These are phyloP conservation scores for Myxocyprinus asiaticus DNA, from an alignment of 2,113 vertebrate species.

Conservation along the genomic window DNA sequence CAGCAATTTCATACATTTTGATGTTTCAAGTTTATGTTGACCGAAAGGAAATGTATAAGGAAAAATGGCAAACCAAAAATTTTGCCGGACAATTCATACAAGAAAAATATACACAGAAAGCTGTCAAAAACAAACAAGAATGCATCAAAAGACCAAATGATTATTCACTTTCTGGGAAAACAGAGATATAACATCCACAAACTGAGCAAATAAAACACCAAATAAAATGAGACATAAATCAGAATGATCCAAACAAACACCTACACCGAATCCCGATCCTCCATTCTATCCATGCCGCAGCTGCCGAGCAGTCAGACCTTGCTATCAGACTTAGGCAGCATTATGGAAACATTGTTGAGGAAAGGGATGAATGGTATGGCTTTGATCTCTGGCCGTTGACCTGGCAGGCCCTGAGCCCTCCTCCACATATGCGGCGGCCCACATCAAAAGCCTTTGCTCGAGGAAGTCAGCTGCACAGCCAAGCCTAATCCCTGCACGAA, in stretches of 20 bases:
- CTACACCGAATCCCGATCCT: not conserved
- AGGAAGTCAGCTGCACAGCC: constrained; percentile 28
- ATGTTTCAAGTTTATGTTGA: not conserved
- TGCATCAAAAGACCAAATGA: no score
- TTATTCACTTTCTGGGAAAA: no score
- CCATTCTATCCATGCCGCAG: not conserved
- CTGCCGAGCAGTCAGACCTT: not conserved
- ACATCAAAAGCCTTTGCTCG: constrained; percentile 29
- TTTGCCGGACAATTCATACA: no score
- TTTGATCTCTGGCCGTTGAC: constrained; percentile 52
- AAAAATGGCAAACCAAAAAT: no score
- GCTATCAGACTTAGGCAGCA: constrained; percentile 14
- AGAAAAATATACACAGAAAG: not conserved
- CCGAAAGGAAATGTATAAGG: no score
- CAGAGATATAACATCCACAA: no score
- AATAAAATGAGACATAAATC: not conserved
- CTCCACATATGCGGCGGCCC: constrained; percentile 17
- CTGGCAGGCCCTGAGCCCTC: constrained; percentile 37
- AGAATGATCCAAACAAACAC: not conserved
- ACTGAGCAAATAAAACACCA: not conserved
- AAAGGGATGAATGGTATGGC: constrained; percentile 42
- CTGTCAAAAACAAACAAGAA: not conserved
- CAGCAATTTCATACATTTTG: not conserved
- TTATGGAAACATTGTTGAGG: constrained; percentile 31
- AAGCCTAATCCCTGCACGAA: constrained; percentile 42